These are phyloP conservation scores for Eremobia ochroleuca DNA, from an alignment of 2,888 invertebrate genomes.

Conservation along the genomic window DNA sequence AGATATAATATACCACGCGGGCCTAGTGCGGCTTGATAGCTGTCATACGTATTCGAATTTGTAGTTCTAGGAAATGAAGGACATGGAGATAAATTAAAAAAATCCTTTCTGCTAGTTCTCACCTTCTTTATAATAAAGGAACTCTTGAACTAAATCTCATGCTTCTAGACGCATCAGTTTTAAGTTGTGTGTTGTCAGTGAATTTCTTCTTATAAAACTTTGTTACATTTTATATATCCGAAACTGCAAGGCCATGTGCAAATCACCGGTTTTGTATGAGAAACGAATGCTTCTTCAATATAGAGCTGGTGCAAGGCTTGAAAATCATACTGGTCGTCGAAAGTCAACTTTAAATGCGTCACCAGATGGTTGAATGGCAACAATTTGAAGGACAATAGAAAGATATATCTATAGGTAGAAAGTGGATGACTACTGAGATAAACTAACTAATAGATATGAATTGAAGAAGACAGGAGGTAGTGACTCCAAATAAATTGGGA, in stretches of 20 bases:
- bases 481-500: neutral
- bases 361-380: constrained; percentile 12
- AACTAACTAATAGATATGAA: neutral
- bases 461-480: neutral
- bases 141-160: neutral
- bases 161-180: neutral
- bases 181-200: neutral
- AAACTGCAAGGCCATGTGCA: neutral
- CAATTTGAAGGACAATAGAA: neutral
- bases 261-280: neutral
- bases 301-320: neutral
- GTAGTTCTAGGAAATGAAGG: neutral
- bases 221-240: neutral
- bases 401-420: neutral
- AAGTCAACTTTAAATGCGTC: constrained; percentile 16
- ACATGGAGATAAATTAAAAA: neutral
- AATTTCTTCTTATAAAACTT: neutral
- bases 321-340: neutral
- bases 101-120: too few relatives aligned
- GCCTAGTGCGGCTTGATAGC: neutral
- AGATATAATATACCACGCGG: neutral
- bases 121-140: neutral
- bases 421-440: neutral
- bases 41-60: neutral
- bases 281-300: neutral